Evolutionary conservation across 2,888 invertebrate genomes (phyloP), one percentile per base, ranked within the genome.

Genomic region (Dolomedes plantarius): DNA sequence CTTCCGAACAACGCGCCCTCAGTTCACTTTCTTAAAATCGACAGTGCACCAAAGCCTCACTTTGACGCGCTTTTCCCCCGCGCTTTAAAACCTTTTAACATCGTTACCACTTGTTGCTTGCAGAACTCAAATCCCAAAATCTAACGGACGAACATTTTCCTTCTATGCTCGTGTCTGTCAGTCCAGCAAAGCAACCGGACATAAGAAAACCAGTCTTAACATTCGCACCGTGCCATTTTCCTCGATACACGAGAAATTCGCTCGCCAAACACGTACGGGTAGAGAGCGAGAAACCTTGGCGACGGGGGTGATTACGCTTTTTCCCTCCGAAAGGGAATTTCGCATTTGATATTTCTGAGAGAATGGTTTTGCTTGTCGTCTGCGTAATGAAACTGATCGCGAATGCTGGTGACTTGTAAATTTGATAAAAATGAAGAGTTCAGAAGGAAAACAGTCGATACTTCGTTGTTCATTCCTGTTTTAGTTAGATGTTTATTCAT

Each of bases 231-330:
- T 50, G 36, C 74, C 68, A 81, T 81, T 81, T 81, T 75, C 69
- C 56, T 78, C 68, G 5, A 50, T 19, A 6, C 6, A 13, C 27
- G 23, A 50, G 27, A 67, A 23, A 56, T 56, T 56, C 73, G 46
- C 56, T 65, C 81, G 81, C 81, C 81, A 81, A 74, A 50, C 68
- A 68, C 73, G 75, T 82, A 75, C 71, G 71, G 78, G 78, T 78
- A 78, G 62, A 62, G 62, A 23, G 39, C 23, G 32, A 41, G 31
- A 78, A 78, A 31, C 39, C 29, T 79, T 79, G 79, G 79, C 79
- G 56, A 56, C 23, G 27, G 11, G 19, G n/a, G 39, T 0, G 50
- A 46, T 32, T 68, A 16, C 41, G 36, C n/a, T 3, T 46, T 46
- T 71, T 71, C 46, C 71, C 71, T 46, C 16, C 19, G 23, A 16